Evolutionary conservation across 2,888 invertebrate genomes (phyloP), one percentile per base, ranked within the genome.

Genomic region (Parnassius mnemosyne): DNA sequence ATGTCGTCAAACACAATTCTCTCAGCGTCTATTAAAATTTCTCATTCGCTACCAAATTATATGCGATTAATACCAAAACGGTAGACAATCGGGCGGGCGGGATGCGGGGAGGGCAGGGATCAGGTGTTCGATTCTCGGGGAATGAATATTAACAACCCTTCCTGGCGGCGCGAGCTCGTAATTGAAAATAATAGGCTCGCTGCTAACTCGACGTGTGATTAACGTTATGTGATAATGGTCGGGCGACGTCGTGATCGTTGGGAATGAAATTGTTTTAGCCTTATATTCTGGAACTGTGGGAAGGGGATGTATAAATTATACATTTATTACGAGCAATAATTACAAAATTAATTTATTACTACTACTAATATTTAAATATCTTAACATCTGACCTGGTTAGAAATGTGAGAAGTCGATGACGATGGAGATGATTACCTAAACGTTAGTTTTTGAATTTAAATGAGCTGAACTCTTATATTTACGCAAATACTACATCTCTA

Each of bases 121-220:
- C 82, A 82, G 82, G 82, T 81, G 83, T 75, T 77, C 74, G 78
- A 72, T 72, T 76, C 79, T 81, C 83, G 82, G 66, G 68, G 75
- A 84, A 89, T 87, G 85, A 85, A 89, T 87, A 89, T 87, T 87
- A 90, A 90, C 88, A 89, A 88, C 88, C 89, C 88, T 89, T 89
- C 81, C 76, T 75, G 70, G 66, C 68, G 68, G 67, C 72, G 72
- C 71, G 70, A 65, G 68, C 68, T 51, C 53, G 76, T 89, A 89
- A 89, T 88, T 85, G 89, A 87, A 81, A 90, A 83, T 89, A 87
- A 90, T 89, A 83, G 88, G 78, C 76, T 61, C 73, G 73, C 71
- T 62, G 65, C 75, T 79, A 77, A 76, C 73, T 71, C 75, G 82
- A 80, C 81, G 76, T 67, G 72, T 77, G 81, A 86, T 85, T 85